Conservation (phyloP, 2,113 vertebrate species). For the Aspiorhynchus laticeps region DNA sequence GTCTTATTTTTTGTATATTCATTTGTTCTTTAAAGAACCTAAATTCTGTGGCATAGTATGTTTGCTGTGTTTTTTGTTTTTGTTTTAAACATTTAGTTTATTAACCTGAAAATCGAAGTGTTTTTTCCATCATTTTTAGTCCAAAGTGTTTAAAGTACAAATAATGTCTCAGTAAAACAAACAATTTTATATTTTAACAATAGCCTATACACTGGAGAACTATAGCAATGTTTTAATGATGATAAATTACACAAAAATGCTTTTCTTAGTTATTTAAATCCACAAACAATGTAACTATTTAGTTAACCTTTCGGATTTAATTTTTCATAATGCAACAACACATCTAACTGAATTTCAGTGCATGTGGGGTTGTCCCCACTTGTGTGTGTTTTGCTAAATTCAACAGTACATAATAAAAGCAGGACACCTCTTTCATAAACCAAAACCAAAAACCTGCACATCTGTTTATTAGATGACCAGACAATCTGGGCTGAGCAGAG, state of each 20-base stretch:
- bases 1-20: background rate
- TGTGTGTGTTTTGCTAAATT: background rate
- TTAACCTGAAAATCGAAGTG: background rate
- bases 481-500: slow-evolving; percentile 2
- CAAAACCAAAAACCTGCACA: background rate
- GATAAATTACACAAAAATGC: background rate
- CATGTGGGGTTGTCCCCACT: background rate
- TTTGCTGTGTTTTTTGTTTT: background rate
- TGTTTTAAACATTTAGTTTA: background rate
- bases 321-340: background rate
- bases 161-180: background rate
- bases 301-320: too few relatives aligned
- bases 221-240: background rate
- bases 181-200: background rate
- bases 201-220: background rate
- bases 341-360: background rate
- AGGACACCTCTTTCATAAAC: slow-evolving; percentile 22
- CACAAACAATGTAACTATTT: too few relatives aligned
- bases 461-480: slow-evolving; percentile 29
- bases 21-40: background rate
- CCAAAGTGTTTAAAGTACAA: background rate
- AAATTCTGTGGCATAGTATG: background rate
- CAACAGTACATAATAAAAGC: background rate
- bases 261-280: too few relatives aligned
- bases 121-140: background rate